phyloP scores from a whole-genome alignment of 2,888 invertebrate species.

The Myathropa florea region DNA sequence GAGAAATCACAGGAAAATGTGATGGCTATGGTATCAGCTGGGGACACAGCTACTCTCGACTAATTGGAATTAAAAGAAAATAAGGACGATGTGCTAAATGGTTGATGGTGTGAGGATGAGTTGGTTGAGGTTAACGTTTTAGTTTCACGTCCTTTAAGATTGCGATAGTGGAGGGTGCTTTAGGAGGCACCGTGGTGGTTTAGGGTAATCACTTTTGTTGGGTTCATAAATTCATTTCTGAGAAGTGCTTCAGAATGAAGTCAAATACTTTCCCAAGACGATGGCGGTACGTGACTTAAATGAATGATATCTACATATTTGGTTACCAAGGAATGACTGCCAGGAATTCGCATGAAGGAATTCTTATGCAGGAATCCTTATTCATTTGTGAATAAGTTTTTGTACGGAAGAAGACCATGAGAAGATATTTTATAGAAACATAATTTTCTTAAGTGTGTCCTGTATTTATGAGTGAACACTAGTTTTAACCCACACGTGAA shows the following conservation, averaged over 20 bases:
- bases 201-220: background rate
- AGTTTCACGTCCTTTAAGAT: background rate
- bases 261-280: background rate
- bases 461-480: background rate
- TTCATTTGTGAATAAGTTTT: no score
- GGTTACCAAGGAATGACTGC: background rate
- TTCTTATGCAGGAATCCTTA: background rate
- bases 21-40: background rate
- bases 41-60: background rate
- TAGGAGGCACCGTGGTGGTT: background rate
- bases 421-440: no score
- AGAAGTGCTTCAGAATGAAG: background rate
- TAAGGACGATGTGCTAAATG: background rate
- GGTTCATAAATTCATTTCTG: background rate
- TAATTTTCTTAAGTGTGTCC: background rate
- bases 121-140: background rate
- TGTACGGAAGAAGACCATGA: no score
- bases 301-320: background rate
- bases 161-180: background rate
- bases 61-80: slow-evolving; percentile 28
- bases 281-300: background rate
- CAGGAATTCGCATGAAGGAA: background rate
- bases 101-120: background rate
- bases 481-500: no score
- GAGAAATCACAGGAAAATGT: background rate